Base-by-base conservation (phyloP, 1,140 invertebrate species). In the Lineus longissimus region DNA sequence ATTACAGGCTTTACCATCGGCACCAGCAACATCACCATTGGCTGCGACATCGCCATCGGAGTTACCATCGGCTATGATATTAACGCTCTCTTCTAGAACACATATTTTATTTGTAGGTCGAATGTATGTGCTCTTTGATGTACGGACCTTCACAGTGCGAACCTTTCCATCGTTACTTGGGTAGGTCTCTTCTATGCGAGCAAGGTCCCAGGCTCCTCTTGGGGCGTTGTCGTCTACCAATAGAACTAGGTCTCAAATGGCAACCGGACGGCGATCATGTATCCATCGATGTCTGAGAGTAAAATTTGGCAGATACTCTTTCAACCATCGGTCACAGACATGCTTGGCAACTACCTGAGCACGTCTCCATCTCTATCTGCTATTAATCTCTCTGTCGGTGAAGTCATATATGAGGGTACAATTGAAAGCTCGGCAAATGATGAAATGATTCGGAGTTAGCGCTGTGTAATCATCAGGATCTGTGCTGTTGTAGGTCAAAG, bases 281-380 rank as follows among this genome's bases (percentile, higher is more conserved):
- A 36, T 7, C 33, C 33, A 36, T 36, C 15, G 33, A 36, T 36
- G 33, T 7, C 33, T 4, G 15, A 36, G 6, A 7, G 33, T 36
- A 4, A 36, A 36, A 4, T 19, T 59, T 17, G 54, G 55, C 22
- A 72, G 25, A 59, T 69, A 67, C 40, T 67, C 68, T 23, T 17
- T 31, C 4, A 27, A 2, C 71, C 71, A 71, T 7, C 70, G 54
- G 0, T 41, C 22, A 65, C 71, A 73, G 54, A 73, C 69, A 25
- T 66, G n/a, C 30, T 71, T 62, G 1, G 67, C 59, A 40, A 73
- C 51, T 43, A 36, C 33, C 15, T 36, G 33, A 36, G 33, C 33
- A 7, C 15, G 33, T 7, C 33, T 4, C 33, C 33, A 72, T 2
- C 59, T 22, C 27, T 64, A 40, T 59, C 59, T 33, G 58, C 40